Evolutionary conservation across 2,888 invertebrate species (phyloP), one percentile per base, ranked within the genome.

Genomic region (Cantharis rustica): DNA sequence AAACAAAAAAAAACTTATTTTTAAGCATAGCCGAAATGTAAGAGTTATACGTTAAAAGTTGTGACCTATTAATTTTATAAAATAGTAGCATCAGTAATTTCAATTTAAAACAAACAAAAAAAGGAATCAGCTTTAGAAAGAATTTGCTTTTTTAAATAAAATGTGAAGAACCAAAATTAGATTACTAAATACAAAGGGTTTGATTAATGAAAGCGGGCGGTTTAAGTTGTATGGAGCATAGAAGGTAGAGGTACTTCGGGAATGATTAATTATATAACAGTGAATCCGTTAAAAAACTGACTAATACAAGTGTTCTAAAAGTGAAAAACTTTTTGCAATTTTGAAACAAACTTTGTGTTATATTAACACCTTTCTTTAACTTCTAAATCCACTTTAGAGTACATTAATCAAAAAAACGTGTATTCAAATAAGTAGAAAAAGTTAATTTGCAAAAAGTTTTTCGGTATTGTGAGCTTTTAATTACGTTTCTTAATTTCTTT

Each of bases 141-240:
- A 63, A 66, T 66, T 66, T 47, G 47, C 47, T 66, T 66, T 66
- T 66, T 17, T 20, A 66, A 66, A 20, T 66, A 23, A 82, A 85
- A 85, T 84, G 85, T 86, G 86, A 85, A 85, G 83, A 85, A 85
- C 83, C 85, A 85, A 86, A 87, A 87, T 87, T 86, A 86, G 86
- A 86, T 86, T 85, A 85, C 85, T 82, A 86, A 86, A 86, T 87
- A 87, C 86, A 87, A 86, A 84, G 87, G 87, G 86, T 81, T 85
- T 87, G 87, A 87, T 87, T 87, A 87, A 87, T 87, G 87, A 84
- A 83, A 83, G 82, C 82, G 84, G 85, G 83, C 68, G 73, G 73
- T 73, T 72, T 69, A 68, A 68, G 73, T 73, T 73, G 68, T 73
- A 66, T 85, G 85, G 84, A 86, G 84, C 84, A 83, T 83, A 83